Conservation (phyloP, 2,797 vertebrate genomes). For the Tragopan temminckii region DNA sequence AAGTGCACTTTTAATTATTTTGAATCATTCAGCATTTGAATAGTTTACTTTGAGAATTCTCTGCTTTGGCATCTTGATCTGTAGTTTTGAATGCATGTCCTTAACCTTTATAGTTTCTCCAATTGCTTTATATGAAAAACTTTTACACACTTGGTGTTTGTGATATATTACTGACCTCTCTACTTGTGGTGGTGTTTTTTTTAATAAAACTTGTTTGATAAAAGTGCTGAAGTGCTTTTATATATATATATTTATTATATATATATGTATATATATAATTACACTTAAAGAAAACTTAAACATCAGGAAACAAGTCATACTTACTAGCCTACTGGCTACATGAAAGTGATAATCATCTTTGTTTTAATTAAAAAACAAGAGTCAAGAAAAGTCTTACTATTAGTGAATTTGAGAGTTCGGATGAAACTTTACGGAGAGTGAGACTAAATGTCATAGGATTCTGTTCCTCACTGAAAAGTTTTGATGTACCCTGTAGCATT, state of each 20-base stretch:
- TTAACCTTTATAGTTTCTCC: background rate
- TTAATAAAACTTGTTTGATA: background rate
- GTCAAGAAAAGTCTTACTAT: background rate
- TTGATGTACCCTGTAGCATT: background rate
- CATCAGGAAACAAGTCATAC: background rate
- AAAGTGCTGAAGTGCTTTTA: rapidly evolving
- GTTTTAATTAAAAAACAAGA: background rate
- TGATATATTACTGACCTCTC: background rate
- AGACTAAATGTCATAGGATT: background rate
- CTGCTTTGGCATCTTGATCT: background rate
- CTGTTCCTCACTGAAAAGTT: background rate
- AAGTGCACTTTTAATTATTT: background rate
- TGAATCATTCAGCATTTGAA: background rate
- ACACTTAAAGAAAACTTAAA: background rate
- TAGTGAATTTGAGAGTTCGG: background rate
- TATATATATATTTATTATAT: background rate
- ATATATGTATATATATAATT: background rate
- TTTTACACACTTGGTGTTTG: background rate
- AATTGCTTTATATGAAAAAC: background rate
- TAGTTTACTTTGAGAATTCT: background rate
- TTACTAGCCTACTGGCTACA: background rate
- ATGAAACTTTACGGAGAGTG: background rate
- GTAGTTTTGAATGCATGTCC: background rate
- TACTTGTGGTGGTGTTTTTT: rapidly evolving
- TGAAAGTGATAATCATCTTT: background rate